These are phyloP conservation scores for Entomobrya multifasciata DNA, from an alignment of 2,888 invertebrate genomes.

Conservation along the genomic window DNA sequence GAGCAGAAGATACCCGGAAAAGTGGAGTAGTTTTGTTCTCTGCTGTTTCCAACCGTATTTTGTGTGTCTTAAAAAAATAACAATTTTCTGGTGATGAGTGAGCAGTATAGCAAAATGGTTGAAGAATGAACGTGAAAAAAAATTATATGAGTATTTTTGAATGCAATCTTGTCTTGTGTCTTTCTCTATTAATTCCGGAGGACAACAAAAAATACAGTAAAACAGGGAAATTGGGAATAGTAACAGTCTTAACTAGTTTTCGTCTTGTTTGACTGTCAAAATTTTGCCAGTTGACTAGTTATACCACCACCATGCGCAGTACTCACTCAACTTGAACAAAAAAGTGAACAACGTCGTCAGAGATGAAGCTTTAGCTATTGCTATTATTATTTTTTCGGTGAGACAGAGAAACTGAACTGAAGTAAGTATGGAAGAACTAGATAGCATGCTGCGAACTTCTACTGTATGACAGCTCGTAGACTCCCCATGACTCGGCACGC, in stretches of 20 bases:
- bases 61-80: neutral
- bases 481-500: slow-evolving; percentile 40
- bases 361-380: neutral
- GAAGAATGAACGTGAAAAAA: neutral
- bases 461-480: slow-evolving; percentile 52
- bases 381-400: slow-evolving; percentile 13
- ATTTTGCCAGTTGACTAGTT: neutral
- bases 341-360: neutral
- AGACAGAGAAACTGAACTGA: slow-evolving; percentile 26
- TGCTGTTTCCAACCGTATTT: slow-evolving; percentile 42
- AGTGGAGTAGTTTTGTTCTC: slow-evolving; percentile 41
- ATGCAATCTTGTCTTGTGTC: slow-evolving; percentile 17
- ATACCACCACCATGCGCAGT: no score
- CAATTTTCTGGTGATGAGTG: slow-evolving; percentile 6
- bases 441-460: slow-evolving; percentile 62
- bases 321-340: no score
- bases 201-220: slow-evolving; percentile 22
- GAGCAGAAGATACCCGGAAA: slow-evolving; percentile 34
- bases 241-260: neutral
- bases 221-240: neutral
- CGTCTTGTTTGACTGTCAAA: no score
- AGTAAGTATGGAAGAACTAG: slow-evolving; percentile 58
- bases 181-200: slow-evolving; percentile 38
- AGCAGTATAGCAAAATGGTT: neutral
- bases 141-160: no score